phyloP scores from a whole-genome alignment of 2,888 invertebrate genomes.

The Halictus quadricinctus region DNA sequence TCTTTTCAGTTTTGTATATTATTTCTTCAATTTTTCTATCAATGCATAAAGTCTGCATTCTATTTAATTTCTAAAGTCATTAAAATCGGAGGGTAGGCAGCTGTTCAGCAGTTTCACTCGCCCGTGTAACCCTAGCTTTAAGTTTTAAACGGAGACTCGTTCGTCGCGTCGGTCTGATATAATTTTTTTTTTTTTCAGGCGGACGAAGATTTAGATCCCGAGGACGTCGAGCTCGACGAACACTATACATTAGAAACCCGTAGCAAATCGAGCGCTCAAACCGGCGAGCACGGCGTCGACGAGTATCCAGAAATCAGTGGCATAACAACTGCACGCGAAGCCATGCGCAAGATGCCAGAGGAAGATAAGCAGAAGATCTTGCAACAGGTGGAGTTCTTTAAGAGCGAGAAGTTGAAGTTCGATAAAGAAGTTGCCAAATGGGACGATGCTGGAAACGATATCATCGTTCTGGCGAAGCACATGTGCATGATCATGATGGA shows the following conservation, averaged over 20 bases:
- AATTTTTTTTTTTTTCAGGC: slow-evolving; percentile 84
- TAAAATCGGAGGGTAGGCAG: background rate
- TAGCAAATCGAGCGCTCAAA: slow-evolving; percentile 96
- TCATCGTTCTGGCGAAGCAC: slow-evolving; percentile 98
- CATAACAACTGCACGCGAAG: slow-evolving; percentile 96
- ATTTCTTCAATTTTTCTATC: too few relatives aligned
- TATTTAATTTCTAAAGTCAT: too few relatives aligned
- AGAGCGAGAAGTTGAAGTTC: slow-evolving; percentile 97
- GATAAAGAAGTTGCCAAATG: slow-evolving; percentile 99
- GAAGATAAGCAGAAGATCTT: slow-evolving; percentile 99
- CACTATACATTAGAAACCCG: slow-evolving; percentile 94
- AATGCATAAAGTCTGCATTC: too few relatives aligned
- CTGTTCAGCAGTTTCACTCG: background rate
- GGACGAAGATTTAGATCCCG: slow-evolving; percentile 94
- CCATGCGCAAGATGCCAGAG: slow-evolving; percentile 98
- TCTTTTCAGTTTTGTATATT: too few relatives aligned
- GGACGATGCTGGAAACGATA: slow-evolving; percentile 99
- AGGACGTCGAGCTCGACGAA: slow-evolving; percentile 94
- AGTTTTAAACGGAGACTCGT: background rate
- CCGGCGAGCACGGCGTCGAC: slow-evolving; percentile 95
- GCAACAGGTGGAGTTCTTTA: slow-evolving; percentile 96
- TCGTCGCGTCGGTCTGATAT: slow-evolving; percentile 22
- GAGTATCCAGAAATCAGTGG: slow-evolving; percentile 98
- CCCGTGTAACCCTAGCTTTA: background rate
- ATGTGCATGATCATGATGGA: slow-evolving; percentile 99